Conservation (phyloP, 2,888 invertebrate species). For the Morinoia aosen region DNA sequence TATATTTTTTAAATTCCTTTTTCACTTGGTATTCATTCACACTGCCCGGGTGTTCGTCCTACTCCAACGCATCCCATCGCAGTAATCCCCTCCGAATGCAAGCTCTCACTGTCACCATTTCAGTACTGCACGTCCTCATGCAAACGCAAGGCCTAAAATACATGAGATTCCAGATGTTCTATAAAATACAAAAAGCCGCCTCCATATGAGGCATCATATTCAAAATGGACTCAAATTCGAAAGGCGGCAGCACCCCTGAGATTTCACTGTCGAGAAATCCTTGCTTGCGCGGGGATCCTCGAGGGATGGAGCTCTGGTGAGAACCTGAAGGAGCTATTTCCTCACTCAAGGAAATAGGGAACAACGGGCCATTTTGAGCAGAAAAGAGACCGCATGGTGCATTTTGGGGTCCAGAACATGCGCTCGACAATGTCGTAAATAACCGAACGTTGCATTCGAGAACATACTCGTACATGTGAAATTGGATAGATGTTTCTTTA, state of each 20-base stretch:
- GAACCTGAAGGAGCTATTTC: constrained; percentile 12
- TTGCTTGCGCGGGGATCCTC: neutral
- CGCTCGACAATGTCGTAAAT: neutral
- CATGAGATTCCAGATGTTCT: neutral
- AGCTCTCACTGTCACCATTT: neutral
- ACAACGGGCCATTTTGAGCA: neutral
- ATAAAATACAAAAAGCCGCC: constrained; percentile 21
- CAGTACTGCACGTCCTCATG: neutral
- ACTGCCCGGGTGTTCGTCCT: neutral
- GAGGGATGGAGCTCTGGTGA: neutral
- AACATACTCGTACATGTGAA: neutral
- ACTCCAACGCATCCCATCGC: neutral
- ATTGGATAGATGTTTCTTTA: neutral
- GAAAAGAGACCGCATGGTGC: neutral
- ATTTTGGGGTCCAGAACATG: neutral
- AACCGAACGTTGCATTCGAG: neutral
- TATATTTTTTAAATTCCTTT: neutral
- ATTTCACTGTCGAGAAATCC: constrained; percentile 8
- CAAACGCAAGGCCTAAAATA: neutral
- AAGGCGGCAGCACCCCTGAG: neutral
- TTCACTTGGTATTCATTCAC: neutral
- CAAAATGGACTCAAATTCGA: constrained; percentile 39
- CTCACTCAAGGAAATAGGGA: neutral
- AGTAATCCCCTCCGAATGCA: neutral
- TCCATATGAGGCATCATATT: constrained; percentile 43